Conservation (phyloP, 2,113 vertebrate genomes). For the Catagonus wagneri region DNA sequence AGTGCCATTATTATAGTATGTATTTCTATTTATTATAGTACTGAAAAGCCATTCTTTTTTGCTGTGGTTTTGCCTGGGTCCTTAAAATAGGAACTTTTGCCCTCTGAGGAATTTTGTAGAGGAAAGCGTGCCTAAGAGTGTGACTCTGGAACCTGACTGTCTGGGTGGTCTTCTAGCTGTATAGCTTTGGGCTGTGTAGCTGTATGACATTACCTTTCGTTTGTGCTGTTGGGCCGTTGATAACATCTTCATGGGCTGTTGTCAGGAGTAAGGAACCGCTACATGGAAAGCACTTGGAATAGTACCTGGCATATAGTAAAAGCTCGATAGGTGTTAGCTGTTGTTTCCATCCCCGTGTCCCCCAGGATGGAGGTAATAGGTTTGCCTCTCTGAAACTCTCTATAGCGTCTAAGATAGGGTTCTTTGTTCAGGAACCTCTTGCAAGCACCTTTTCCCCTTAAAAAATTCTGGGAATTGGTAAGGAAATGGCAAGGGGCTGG, state of each 20-base stretch:
- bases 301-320: constrained; percentile 6
- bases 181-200: not conserved
- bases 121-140: not conserved
- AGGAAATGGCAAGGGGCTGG: not conserved
- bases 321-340: not conserved
- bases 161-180: not conserved
- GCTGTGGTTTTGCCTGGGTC: not conserved
- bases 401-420: not conserved
- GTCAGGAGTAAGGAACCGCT: constrained; percentile 1
- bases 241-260: not conserved
- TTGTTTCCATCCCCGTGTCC: not conserved
- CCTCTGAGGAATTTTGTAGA: not conserved
- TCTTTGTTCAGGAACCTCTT: not conserved
- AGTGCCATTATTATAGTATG: not conserved
- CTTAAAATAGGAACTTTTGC: constrained; percentile 32
- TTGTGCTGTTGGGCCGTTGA: not conserved
- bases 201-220: not conserved
- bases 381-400: constrained; percentile 23
- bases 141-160: not conserved
- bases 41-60: not conserved
- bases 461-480: not conserved
- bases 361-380: not conserved
- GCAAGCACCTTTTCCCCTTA: not conserved
- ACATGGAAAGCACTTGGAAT: constrained; percentile 18
- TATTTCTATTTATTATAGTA: not conserved